Conservation (phyloP, 2,113 vertebrate species). For the Meles meles region DNA sequence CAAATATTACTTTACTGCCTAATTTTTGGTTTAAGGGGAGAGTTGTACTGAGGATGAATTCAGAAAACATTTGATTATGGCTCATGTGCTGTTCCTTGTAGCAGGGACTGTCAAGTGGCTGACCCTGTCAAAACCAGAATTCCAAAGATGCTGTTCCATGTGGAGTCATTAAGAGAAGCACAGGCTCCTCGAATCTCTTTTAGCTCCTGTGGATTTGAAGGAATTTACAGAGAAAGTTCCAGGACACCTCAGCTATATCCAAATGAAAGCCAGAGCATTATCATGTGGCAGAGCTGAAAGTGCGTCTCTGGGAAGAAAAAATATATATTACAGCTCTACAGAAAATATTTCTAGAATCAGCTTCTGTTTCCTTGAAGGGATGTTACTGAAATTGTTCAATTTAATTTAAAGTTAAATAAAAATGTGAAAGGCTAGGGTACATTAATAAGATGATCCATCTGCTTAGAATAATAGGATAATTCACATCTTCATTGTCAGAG, state of each 20-base stretch:
- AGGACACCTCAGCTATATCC: slow-evolving; percentile 51
- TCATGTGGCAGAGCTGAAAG: slow-evolving; percentile 14
- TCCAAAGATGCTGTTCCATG: slow-evolving; percentile 45
- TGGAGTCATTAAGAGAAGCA: slow-evolving; percentile 59
- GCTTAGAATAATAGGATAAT: slow-evolving; percentile 70
- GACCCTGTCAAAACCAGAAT: slow-evolving; percentile 63
- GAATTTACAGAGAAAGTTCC: slow-evolving; percentile 71
- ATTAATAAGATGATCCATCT: slow-evolving; percentile 52
- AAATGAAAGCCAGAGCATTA: slow-evolving; percentile 65
- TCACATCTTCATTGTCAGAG: slow-evolving; percentile 58
- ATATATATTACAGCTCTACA: not conserved
- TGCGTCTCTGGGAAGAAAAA: slow-evolving; percentile 13
- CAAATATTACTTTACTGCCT: slow-evolving; percentile 71
- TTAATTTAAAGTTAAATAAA: slow-evolving; percentile 70
- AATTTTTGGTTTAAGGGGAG: slow-evolving; percentile 73
- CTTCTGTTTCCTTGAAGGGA: slow-evolving; percentile 41
- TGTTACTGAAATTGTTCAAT: slow-evolving; percentile 54
- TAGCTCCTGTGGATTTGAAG: slow-evolving; percentile 59
- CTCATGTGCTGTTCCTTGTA: slow-evolving; percentile 1
- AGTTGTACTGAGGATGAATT: slow-evolving; percentile 51
- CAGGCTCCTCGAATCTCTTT: slow-evolving; percentile 52
- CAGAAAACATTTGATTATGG: slow-evolving; percentile 75
- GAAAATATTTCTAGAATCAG: slow-evolving; percentile 33
- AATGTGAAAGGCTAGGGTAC: slow-evolving; percentile 46
- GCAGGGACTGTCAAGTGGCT: slow-evolving; percentile 48